Conservation (phyloP, 2,888 invertebrate genomes). For the Drosophila buzzatii region DNA sequence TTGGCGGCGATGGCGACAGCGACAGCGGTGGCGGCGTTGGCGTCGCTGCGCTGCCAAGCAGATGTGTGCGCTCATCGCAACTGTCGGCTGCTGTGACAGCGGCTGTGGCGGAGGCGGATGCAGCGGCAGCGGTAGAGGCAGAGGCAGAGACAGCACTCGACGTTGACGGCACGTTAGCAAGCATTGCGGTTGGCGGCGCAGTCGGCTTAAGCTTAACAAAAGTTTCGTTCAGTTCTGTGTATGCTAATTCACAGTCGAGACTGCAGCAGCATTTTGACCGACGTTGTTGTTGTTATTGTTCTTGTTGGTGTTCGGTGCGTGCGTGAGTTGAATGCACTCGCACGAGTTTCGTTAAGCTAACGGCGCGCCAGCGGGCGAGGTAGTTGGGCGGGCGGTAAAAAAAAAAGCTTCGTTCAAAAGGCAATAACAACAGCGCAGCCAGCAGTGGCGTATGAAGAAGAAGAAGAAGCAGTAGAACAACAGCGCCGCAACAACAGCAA, state of each 20-base stretch:
- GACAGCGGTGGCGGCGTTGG: conserved; percentile 32
- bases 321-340: conserved; percentile 61
- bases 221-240: conserved; percentile 43
- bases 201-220: conserved; percentile 32
- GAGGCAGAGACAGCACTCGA: conserved; percentile 32
- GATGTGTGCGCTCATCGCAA: conserved; percentile 81
- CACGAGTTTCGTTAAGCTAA: conserved; percentile 29
- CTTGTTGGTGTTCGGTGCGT: conserved; percentile 16
- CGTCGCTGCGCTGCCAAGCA: conserved; percentile 65
- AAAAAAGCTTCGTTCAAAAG: conserved; percentile 14
- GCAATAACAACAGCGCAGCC: conserved; percentile 9
- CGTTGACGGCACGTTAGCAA: conserved; percentile 61
- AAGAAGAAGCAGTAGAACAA: conserved; percentile 9
- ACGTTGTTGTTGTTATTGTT: not conserved
- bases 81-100: conserved; percentile 30
- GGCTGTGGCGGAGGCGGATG: conserved; percentile 3
- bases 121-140: conserved; percentile 26
- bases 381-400: conserved; percentile 11
- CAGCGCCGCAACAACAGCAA: conserved; percentile 1
- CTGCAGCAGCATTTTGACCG: conserved; percentile 36
- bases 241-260: conserved; percentile 38
- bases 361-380: conserved; percentile 33
- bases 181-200: conserved; percentile 58
- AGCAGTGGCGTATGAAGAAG: too few species aligned
- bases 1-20: conserved; percentile 49